A percentile compares a stretch with the other conserved stretches of the same genome.
Evolutionary conservation across 1,140 invertebrate species (phyloP).

Genomic region (Tetranychus urticae): DNA sequence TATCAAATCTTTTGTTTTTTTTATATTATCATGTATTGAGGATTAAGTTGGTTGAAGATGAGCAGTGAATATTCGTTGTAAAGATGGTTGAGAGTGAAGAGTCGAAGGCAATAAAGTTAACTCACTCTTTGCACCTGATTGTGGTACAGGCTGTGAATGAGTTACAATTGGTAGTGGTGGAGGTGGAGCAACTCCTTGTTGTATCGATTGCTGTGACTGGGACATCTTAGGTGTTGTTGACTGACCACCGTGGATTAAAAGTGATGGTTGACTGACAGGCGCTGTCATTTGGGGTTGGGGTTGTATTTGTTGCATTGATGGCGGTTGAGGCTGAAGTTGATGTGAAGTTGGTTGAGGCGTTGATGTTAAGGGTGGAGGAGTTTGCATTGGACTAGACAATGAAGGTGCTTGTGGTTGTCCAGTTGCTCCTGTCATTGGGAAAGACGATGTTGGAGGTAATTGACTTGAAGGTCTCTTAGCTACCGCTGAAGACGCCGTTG

Average conservation of each 20-base stretch:
- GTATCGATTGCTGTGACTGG: background rate
- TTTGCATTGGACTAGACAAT: background rate
- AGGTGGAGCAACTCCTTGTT: background rate
- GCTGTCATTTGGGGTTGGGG: background rate
- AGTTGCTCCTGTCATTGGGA: too few species aligned
- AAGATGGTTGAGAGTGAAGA: too few species aligned
- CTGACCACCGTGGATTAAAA: background rate
- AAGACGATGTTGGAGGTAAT: background rate
- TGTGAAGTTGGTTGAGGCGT: background rate
- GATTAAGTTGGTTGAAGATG: too few species aligned
- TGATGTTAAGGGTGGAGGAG: background rate
- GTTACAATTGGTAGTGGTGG: background rate
- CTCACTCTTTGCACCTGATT: too few species aligned
- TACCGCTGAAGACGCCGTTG: background rate
- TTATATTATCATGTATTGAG: too few species aligned
- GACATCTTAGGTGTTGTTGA: background rate
- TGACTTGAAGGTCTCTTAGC: background rate
- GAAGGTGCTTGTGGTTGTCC: background rate
- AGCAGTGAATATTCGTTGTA: too few species aligned
- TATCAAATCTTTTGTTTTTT: too few species aligned
- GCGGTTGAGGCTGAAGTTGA: background rate
- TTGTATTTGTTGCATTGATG: background rate
- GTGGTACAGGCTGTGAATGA: too few species aligned
- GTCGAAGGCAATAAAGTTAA: too few species aligned
- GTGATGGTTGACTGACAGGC: background rate